A percentile compares a stretch with the other conserved stretches of the same genome.
These are phyloP conservation scores for Enhydra lutris DNA, from an alignment of 2,113 vertebrate genomes.

Conservation along the genomic window DNA sequence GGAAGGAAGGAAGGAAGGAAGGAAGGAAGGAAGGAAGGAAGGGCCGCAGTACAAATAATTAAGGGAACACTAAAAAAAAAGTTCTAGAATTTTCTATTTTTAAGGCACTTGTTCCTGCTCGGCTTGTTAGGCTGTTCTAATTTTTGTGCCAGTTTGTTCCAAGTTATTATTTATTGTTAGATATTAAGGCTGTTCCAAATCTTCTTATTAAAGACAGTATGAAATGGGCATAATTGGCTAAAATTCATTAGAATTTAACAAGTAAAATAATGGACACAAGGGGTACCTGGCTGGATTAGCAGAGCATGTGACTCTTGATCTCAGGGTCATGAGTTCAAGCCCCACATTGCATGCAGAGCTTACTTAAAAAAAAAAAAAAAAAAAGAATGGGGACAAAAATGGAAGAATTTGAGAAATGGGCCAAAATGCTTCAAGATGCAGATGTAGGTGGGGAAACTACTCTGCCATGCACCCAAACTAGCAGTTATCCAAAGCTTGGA, in stretches of 20 bases:
- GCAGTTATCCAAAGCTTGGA: background rate
- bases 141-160: background rate
- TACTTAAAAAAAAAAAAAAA: background rate
- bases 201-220: background rate
- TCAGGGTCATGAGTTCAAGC: background rate
- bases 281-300: background rate
- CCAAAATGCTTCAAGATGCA: background rate
- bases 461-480: background rate
- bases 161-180: background rate
- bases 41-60: background rate
- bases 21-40: no score
- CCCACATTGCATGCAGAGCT: background rate
- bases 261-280: background rate
- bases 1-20: no score
- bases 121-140: background rate
- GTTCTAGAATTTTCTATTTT: background rate
- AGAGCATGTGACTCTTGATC: background rate
- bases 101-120: background rate
- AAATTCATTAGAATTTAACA: constrained; percentile 33
- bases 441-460: background rate
- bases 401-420: background rate
- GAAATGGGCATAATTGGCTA: background rate
- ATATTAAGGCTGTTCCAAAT: background rate
- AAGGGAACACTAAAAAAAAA: background rate
- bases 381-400: background rate